phyloP scores from a whole-genome alignment of 2,797 vertebrate species.

The Echiichthys vipera region DNA sequence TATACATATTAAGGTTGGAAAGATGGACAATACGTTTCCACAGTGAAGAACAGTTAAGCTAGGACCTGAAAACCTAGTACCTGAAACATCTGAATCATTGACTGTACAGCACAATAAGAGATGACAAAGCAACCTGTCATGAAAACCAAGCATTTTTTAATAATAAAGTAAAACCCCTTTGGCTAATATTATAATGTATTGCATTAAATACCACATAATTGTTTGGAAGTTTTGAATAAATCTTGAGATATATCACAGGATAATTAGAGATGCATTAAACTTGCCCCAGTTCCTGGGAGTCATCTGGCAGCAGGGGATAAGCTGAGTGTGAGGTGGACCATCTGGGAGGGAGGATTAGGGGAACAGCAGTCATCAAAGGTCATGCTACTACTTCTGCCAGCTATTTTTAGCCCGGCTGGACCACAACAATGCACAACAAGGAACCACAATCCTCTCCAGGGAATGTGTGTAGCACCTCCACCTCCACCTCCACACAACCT shows the following conservation, averaged over 20 bases:
- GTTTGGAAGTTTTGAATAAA: neutral
- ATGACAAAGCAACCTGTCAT: neutral
- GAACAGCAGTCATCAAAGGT: conserved; percentile 63
- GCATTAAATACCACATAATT: neutral
- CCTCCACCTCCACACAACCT: conserved; percentile 11
- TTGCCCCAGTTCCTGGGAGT: conserved; percentile 21
- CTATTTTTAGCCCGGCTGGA: conserved; percentile 74
- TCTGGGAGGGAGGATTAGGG: conserved; percentile 64
- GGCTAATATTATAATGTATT: neutral
- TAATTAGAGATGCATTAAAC: conserved; percentile 12
- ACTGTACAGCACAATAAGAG: conserved; percentile 20
- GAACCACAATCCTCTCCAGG: conserved; percentile 50
- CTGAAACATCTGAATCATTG: conserved; percentile 33
- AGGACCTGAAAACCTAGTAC: neutral
- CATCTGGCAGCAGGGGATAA: conserved; percentile 35
- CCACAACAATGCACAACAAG: conserved; percentile 66
- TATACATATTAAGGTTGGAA: neutral
- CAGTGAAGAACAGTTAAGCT: neutral
- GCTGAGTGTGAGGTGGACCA: conserved; percentile 40
- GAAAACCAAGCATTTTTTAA: neutral
- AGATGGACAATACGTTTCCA: neutral
- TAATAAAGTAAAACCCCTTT: neutral
- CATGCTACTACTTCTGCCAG: conserved; percentile 54
- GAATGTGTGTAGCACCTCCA: conserved; percentile 32
- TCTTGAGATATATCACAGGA: conserved; percentile 1